Percentiles rank a stretch among this genome's conserved stretches.
These are phyloP conservation scores for Homalodisca vitripennis DNA, from an alignment of 1,140 invertebrate species.

Conservation along the genomic window DNA sequence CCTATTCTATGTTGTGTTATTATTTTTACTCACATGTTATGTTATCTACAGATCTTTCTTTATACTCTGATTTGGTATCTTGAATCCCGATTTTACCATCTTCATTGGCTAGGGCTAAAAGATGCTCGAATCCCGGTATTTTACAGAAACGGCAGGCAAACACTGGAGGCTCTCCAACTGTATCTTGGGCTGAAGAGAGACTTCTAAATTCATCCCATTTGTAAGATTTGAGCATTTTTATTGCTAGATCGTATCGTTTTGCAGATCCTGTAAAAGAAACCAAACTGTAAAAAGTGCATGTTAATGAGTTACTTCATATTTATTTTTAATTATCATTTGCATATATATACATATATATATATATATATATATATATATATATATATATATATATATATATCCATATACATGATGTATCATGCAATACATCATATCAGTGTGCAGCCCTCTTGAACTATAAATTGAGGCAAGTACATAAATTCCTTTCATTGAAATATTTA, in stretches of 20 bases:
- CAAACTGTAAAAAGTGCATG: too few relatives aligned
- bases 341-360: too few relatives aligned
- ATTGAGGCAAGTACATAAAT: too few relatives aligned
- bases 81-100: slow-evolving; percentile 72
- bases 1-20: not conserved
- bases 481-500: too few relatives aligned
- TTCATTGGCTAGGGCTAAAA: slow-evolving; percentile 80
- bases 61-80: slow-evolving; percentile 46
- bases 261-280: slow-evolving; percentile 8
- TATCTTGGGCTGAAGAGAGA: slow-evolving; percentile 41
- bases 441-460: too few relatives aligned
- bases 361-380: too few relatives aligned
- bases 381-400: too few relatives aligned
- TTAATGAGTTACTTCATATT: too few relatives aligned
- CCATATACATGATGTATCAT: too few relatives aligned
- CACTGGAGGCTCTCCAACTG: slow-evolving; percentile 46
- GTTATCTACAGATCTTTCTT: not conserved
- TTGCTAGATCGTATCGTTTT: slow-evolving; percentile 8
- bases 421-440: too few relatives aligned
- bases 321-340: too few relatives aligned
- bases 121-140: slow-evolving; percentile 58
- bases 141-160: slow-evolving; percentile 52
- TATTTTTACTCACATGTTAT: not conserved
- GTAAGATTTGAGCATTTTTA: slow-evolving; percentile 4
- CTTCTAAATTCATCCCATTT: slow-evolving; percentile 35